These are phyloP conservation scores for Nephrotoma flavescens DNA, from an alignment of 2,888 invertebrate genomes.

Conservation along the genomic window DNA sequence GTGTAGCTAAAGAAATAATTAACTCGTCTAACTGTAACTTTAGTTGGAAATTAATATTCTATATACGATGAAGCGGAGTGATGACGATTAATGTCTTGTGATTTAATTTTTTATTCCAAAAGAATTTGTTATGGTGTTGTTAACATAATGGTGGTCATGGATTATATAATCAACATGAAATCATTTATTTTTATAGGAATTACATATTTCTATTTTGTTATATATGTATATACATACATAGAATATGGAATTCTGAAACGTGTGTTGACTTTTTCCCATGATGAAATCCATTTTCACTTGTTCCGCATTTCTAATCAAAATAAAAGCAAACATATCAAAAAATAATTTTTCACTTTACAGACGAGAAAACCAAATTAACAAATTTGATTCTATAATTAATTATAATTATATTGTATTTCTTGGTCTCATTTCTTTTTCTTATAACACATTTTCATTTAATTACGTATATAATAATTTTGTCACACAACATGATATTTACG, in stretches of 20 bases:
- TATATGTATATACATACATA: too few relatives aligned
- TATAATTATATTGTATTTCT: background rate
- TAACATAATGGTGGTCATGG: background rate
- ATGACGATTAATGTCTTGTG: background rate
- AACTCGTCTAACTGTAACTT: background rate
- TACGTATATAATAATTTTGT: background rate
- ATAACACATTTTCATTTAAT: background rate
- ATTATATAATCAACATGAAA: background rate
- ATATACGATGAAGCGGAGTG: background rate
- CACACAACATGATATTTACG: background rate
- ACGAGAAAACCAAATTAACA: background rate
- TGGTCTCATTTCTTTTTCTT: background rate
- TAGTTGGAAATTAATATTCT: background rate
- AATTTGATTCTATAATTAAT: background rate
- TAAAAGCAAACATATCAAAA: background rate
- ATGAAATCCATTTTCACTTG: background rate
- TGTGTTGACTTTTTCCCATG: background rate
- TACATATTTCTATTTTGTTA: background rate
- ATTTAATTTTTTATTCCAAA: background rate
- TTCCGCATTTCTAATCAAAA: background rate
- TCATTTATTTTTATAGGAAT: background rate
- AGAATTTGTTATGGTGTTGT: background rate
- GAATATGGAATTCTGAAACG: background rate
- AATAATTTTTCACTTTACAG: background rate
- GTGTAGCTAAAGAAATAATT: background rate